Evolutionary conservation across 2,888 invertebrate genomes (phyloP).

Genomic region (Cheilosia pagana): DNA sequence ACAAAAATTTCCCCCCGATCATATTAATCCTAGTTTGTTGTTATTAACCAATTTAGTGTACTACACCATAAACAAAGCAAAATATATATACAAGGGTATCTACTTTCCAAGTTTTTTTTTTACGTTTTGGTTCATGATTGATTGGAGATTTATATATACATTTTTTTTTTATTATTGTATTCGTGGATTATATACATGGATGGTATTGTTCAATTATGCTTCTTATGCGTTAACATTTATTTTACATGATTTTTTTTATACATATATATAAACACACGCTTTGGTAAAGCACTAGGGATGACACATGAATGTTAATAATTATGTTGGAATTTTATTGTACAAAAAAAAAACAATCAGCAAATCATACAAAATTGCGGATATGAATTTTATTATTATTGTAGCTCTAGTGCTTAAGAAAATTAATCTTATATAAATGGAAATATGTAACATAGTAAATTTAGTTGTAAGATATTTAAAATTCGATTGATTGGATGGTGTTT

Average conservation of each 20-base stretch:
- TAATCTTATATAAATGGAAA: slow-evolving; percentile 54
- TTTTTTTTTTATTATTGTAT: slow-evolving; percentile 57
- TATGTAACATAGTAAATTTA: slow-evolving; percentile 68
- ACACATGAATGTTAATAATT: slow-evolving; percentile 70
- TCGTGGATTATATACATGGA: slow-evolving; percentile 68
- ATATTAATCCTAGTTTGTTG: slow-evolving; percentile 74
- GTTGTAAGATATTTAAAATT: slow-evolving; percentile 59
- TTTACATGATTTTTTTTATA: slow-evolving; percentile 47
- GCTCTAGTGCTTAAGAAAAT: slow-evolving; percentile 72
- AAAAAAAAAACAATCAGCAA: slow-evolving; percentile 54
- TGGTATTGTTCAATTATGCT: slow-evolving; percentile 73
- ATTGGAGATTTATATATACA: slow-evolving; percentile 69
- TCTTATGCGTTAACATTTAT: slow-evolving; percentile 68
- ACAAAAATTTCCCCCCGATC: slow-evolving; percentile 62
- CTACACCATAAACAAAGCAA: slow-evolving; percentile 67
- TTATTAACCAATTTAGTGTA: slow-evolving; percentile 73
- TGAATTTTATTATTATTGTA: slow-evolving; percentile 53
- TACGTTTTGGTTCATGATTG: slow-evolving; percentile 61
- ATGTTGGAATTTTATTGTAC: slow-evolving; percentile 72
- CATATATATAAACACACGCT: slow-evolving; percentile 66
- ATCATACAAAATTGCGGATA: slow-evolving; percentile 42
- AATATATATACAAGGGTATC: slow-evolving; percentile 57
- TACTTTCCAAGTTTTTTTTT: slow-evolving; percentile 57
- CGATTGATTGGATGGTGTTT: slow-evolving; percentile 57
- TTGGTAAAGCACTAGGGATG: slow-evolving; percentile 75